Evolutionary conservation across 2,797 vertebrate genomes (phyloP).

Genomic region (Heliangelus exortis): DNA sequence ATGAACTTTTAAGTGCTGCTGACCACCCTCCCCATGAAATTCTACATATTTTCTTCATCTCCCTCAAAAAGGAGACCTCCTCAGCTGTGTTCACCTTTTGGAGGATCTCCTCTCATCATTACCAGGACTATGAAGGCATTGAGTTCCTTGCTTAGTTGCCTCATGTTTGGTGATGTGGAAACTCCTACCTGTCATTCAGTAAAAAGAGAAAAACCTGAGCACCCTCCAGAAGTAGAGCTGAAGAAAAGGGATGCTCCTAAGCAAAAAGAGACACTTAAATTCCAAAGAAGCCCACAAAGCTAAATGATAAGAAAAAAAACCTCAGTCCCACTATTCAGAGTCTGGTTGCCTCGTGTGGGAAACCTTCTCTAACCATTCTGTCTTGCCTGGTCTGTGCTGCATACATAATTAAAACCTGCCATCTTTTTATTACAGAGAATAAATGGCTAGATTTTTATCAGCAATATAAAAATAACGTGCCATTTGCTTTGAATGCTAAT

Average conservation of each 20-base stretch:
- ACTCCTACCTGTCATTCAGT: accelerated
- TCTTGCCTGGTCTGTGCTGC: not conserved
- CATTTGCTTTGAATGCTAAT: not conserved
- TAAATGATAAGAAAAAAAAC: not conserved
- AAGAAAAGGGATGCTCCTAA: not conserved
- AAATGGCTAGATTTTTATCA: constrained; percentile 28
- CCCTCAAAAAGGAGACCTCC: not conserved
- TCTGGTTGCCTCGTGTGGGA: not conserved
- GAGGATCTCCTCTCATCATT: not conserved
- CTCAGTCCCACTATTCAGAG: accelerated
- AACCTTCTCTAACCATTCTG: not conserved
- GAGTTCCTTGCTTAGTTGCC: not conserved
- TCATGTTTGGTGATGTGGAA: not conserved
- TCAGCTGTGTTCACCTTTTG: not conserved
- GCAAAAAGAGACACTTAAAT: not conserved
- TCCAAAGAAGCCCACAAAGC: not conserved
- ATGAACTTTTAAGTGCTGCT: not conserved
- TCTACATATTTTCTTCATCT: not conserved
- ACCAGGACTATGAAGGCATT: not conserved
- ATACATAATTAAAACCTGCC: not conserved
- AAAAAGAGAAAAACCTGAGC: not conserved
- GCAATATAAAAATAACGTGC: constrained; percentile 5
- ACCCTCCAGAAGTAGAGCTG: not conserved
- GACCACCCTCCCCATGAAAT: not conserved
- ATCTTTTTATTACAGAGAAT: not conserved